A percentile compares a stretch with the other conserved stretches of the same genome.
Evolutionary conservation across 2,797 vertebrate species (phyloP).

Genomic region (Neomorphus geoffroyi): DNA sequence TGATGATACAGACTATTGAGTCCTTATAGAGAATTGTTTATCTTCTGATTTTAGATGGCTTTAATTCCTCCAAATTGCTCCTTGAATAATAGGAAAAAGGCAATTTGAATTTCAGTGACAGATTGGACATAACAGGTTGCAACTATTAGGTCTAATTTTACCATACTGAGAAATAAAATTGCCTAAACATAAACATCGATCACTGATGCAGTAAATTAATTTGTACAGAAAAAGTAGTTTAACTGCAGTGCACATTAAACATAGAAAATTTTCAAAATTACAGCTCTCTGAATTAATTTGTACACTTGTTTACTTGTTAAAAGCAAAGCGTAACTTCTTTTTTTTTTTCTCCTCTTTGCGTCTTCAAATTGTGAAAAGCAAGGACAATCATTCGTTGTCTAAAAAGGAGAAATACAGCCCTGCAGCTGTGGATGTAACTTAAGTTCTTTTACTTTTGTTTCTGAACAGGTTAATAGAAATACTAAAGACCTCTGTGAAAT

Average conservation of each 20-base stretch:
- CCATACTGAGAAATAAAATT: constrained; percentile 87
- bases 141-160: constrained; percentile 87
- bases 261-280: constrained; percentile 81
- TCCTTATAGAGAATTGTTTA: constrained; percentile 78
- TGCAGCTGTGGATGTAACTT: neutral
- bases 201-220: constrained; percentile 88
- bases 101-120: constrained; percentile 86
- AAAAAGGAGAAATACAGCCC: neutral
- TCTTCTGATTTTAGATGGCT: constrained; percentile 79
- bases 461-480: neutral
- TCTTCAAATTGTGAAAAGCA: constrained; percentile 21
- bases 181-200: constrained; percentile 87
- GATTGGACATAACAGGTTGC: constrained; percentile 86
- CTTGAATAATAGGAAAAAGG: constrained; percentile 84
- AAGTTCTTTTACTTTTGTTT: neutral
- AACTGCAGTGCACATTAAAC: constrained; percentile 83
- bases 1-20: constrained; percentile 77
- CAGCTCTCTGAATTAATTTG: constrained; percentile 82
- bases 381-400: neutral
- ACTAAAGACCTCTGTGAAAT: constrained; percentile 27
- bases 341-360: neutral
- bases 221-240: constrained; percentile 85
- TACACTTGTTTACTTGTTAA: constrained; percentile 84
- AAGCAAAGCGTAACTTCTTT: constrained; percentile 64
- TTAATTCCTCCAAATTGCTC: constrained; percentile 83